phyloP scores from a whole-genome alignment of 2,797 vertebrate genomes.

The Todus mexicanus region DNA sequence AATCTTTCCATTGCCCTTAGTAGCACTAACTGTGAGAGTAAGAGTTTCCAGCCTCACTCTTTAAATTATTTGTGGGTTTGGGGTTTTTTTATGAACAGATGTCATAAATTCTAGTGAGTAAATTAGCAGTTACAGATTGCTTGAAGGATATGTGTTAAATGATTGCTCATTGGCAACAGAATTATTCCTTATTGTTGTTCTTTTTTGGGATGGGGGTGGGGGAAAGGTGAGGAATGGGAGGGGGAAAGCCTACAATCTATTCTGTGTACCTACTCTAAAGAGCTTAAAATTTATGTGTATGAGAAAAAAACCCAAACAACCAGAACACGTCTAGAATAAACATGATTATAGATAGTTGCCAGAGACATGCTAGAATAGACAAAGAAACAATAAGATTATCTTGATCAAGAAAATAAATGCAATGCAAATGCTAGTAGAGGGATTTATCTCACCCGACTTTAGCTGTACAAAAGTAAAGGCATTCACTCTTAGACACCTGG shows the following conservation, averaged over 20 bases:
- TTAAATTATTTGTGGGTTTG: not conserved
- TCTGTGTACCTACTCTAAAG: not conserved
- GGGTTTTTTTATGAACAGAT: not conserved
- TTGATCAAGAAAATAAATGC: not conserved
- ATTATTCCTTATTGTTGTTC: not conserved
- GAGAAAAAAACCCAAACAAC: not conserved
- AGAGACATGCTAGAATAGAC: not conserved
- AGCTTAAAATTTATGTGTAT: not conserved
- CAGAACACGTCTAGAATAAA: not conserved
- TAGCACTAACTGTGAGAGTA: not conserved
- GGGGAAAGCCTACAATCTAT: not conserved
- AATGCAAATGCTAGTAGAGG: rapidly evolving
- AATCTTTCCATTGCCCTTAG: not conserved
- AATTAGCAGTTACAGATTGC: not conserved
- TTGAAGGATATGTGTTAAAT: not conserved
- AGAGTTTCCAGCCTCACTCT: not conserved
- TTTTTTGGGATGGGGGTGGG: no score
- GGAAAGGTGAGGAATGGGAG: no score
- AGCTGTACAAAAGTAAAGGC: not conserved
- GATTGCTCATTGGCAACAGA: not conserved
- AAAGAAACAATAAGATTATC: not conserved
- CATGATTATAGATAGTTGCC: not conserved
- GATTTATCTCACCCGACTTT: not conserved
- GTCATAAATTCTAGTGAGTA: not conserved
- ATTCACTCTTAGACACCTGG: not conserved